Base-by-base conservation (phyloP, 2,888 invertebrate species). In the Boloria selene region DNA sequence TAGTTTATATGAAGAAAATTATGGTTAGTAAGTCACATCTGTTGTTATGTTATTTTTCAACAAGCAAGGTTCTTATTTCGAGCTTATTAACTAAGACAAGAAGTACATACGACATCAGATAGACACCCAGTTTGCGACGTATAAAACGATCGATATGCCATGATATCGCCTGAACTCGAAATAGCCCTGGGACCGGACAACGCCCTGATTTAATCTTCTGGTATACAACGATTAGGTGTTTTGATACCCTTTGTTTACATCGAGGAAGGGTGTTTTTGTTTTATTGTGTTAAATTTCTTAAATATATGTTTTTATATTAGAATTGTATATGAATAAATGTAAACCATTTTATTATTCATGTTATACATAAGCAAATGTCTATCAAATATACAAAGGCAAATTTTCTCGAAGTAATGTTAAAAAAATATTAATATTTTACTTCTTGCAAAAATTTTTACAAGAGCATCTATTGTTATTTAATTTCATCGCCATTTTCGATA, bases 151-250 rank as follows among this genome's bases (percentile, higher is more conserved):
- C 75, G 75, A 74, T 75, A 72, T 61, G 49, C 64, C 63, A 64
- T 63, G 72, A 71, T 73, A 72, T 70, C 72, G 70, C 61, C 69
- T 64, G 64, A 68, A 69, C 70, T 71, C 66, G 67, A 72, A 72
- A 73, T 71, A 72, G 70, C 64, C 69, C 47, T 64, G 60, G 61
- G 69, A 61, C 61, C 58, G 66, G 67, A 64, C 64, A 64, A 64
- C 64, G 68, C 52, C 68, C 65, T 68, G 44, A 55, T 42, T 64
- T 68, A 61, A 53, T 61, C 53, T 58, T 60, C 42, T 65, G 53
- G 68, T 61, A 49, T 63, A 54, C 31, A 56, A 44, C 50, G 22
- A n/a, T 51, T 44, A n/a, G 7, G 10, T 31, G 14, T 14, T 56
- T n/a, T 18, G n/a, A 47, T 49, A 49, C 22, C 22, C 45, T 56